These are phyloP conservation scores for Cephus rjabovi DNA, from an alignment of 2,888 invertebrate species.

Conservation along the genomic window DNA sequence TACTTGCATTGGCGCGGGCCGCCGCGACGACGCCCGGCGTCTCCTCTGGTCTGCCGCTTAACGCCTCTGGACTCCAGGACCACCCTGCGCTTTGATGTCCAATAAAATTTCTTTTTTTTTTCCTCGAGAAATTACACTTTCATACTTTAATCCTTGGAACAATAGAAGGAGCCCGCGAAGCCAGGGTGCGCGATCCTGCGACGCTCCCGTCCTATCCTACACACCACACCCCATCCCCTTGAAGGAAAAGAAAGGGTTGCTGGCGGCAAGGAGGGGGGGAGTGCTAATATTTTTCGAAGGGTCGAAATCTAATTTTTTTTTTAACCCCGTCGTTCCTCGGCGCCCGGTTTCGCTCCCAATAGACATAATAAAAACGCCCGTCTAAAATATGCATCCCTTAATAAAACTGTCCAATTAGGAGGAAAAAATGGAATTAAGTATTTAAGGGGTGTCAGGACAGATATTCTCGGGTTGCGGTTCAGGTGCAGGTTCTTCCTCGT, in stretches of 20 bases:
- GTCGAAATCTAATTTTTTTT: slow-evolving; percentile 63
- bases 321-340: slow-evolving; percentile 35
- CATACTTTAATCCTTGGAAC: slow-evolving; percentile 60
- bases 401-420: slow-evolving; percentile 66
- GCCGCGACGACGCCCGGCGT: neutral
- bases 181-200: neutral
- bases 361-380: slow-evolving; percentile 64
- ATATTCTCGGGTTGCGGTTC: slow-evolving; percentile 34
- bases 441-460: slow-evolving; percentile 56
- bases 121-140: slow-evolving; percentile 57
- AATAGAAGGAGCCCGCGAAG: slow-evolving; percentile 43
- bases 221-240: slow-evolving; percentile 9
- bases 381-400: slow-evolving; percentile 67
- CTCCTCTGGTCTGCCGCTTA: neutral
- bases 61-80: neutral
- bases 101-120: slow-evolving; percentile 26
- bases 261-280: slow-evolving; percentile 28
- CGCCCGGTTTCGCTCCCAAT: slow-evolving; percentile 51
- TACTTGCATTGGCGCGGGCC: slow-evolving; percentile 29
- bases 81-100: slow-evolving; percentile 1
- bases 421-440: slow-evolving; percentile 64
- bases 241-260: slow-evolving; percentile 15
- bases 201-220: neutral
- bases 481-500: slow-evolving; percentile 27
- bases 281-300: slow-evolving; percentile 63